Base-by-base conservation (phyloP, 1,140 invertebrate species). In the Bombus impatiens region DNA sequence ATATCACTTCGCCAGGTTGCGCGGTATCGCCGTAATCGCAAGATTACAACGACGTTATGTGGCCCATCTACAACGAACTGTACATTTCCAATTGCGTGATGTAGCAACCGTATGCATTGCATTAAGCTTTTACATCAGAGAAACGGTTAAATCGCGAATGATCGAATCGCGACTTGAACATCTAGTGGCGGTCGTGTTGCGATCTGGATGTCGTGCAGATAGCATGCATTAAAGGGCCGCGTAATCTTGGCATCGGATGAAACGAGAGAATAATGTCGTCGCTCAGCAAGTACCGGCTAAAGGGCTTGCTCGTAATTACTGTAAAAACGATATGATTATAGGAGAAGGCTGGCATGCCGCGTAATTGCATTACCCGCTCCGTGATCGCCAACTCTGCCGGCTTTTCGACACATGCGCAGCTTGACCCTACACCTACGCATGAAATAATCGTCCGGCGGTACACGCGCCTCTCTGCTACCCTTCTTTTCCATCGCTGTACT, bases 301-400 rank as follows among this genome's bases (percentile, higher is more conserved):
- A 89, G 88, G 74, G 78, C 76, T 37, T n/a, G 35, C 57, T 88
- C 75, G 88, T 91, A 91, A 92, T 93, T 92, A 90, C 88, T 90
- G 85, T 89, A 92, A 93, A 93, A 94, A 93, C 91, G 90, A 88
- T 91, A 91, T 90, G 92, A 93, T 93, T 92, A 91, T 78, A 87
- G 87, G 84, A 87, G 79, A 82, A 53, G 71, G 47, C 42, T 25
- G 40, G n/a, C 32, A 5, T 22, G 67, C 22, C 37, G 59, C 68
- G 57, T 59, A 71, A 15, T 57, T 59, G 62, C 68, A 57, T 81
- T 86, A 74, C 37, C 35, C 65, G 85, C 35, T 53, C 65, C 32
- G 18, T 47, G 78, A 86, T 70, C 83, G 75, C 76, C 65, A 62
- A 37, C 59, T 82, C 86, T 78, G 62, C 42, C 71, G 47, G 62